A percentile compares a stretch with the other conserved stretches of the same genome.
Conservation (phyloP, 2,888 invertebrate genomes). For the Calliphora vomitoria region DNA sequence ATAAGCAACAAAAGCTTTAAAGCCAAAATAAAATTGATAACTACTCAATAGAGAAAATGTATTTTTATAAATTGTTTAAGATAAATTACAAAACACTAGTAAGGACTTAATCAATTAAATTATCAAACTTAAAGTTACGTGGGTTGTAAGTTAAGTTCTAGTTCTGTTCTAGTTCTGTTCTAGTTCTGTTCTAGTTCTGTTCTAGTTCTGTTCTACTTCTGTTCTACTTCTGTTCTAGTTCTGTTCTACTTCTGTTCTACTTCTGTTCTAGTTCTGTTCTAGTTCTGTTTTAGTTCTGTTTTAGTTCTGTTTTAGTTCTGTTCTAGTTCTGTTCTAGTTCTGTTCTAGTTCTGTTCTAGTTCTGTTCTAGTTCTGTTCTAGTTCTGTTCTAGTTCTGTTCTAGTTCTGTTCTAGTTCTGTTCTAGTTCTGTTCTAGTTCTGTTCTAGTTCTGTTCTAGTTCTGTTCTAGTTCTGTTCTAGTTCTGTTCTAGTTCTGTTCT, state of each 20-base stretch:
- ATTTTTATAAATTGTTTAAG: slow-evolving; percentile 1
- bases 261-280: no score
- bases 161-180: not conserved
- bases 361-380: not conserved
- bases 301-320: no score
- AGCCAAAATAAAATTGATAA: not conserved
- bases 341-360: not conserved
- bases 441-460: slow-evolving; percentile 11
- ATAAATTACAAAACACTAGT: not conserved
- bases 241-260: no score
- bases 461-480: slow-evolving; percentile 3
- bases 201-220: no score
- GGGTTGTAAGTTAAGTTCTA: not conserved
- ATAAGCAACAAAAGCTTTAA: not conserved
- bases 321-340: no score
- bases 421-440: not conserved
- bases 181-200: no score
- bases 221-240: no score
- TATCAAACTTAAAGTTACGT: not conserved
- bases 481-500: slow-evolving; percentile 1
- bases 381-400: not conserved
- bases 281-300: no score
- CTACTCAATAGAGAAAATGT: not conserved
- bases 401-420: not conserved
- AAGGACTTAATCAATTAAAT: no score